These are phyloP conservation scores for Karalla daura DNA, from an alignment of 2,797 vertebrate species.

Conservation along the genomic window DNA sequence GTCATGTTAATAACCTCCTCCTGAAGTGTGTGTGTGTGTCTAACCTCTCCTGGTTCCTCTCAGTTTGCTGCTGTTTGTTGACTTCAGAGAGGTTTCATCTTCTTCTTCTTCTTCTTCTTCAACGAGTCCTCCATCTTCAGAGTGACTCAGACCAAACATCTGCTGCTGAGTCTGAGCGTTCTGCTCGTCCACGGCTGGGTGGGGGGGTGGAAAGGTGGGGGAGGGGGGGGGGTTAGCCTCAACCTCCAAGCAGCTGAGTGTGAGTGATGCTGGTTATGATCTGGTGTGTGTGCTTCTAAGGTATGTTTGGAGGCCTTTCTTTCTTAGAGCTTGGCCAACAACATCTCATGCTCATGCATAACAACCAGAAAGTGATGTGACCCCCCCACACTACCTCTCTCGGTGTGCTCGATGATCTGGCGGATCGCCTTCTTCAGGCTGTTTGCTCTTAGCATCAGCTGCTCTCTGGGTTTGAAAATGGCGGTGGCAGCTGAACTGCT, in stretches of 20 bases:
- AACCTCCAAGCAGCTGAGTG: too few species aligned
- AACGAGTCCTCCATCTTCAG: slow-evolving; percentile 72
- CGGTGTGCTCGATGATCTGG: slow-evolving; percentile 97
- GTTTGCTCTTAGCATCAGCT: slow-evolving; percentile 97
- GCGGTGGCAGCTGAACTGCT: slow-evolving; percentile 59
- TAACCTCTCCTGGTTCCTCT: slow-evolving; percentile 84
- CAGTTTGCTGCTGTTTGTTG: slow-evolving; percentile 79
- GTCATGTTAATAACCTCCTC: not conserved
- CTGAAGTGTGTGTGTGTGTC: too few species aligned
- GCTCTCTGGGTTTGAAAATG: slow-evolving; percentile 93
- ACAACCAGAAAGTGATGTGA: too few species aligned
- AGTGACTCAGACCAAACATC: slow-evolving; percentile 79
- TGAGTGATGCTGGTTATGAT: too few species aligned
- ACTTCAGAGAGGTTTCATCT: slow-evolving; percentile 79
- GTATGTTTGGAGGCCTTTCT: too few species aligned
- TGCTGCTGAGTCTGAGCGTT: slow-evolving; percentile 90
- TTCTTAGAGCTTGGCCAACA: too few species aligned
- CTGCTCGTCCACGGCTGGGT: slow-evolving; percentile 97
- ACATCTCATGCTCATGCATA: too few species aligned
- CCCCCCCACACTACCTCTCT: slow-evolving; percentile 86
- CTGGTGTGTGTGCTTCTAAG: too few species aligned
- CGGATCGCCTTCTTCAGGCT: slow-evolving; percentile 98
- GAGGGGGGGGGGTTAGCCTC: too few species aligned
- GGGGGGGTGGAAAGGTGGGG: too few species aligned
- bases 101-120: slow-evolving; percentile 75